phyloP scores from a whole-genome alignment of 2,888 invertebrate genomes.

The Diarsia dahlii region DNA sequence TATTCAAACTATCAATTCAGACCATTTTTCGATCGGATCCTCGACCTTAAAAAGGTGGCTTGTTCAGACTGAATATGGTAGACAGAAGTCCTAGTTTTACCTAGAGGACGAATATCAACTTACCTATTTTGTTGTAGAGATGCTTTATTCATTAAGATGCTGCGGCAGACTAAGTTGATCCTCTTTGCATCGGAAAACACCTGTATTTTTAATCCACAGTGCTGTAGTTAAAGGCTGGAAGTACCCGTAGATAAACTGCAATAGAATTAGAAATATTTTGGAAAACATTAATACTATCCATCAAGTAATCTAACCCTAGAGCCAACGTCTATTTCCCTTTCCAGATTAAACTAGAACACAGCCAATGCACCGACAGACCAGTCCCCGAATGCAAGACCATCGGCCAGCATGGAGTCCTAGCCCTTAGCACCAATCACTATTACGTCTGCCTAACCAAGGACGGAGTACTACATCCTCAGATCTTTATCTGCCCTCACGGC shows the following conservation, averaged over 20 bases:
- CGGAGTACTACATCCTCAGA: slow-evolving; percentile 78
- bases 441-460: slow-evolving; percentile 82
- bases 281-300: neutral
- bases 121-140: neutral
- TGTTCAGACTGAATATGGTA: neutral
- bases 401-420: slow-evolving; percentile 80
- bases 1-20: neutral
- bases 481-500: slow-evolving; percentile 87
- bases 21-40: too few relatives aligned
- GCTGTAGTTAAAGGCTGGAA: neutral
- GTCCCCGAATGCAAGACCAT: slow-evolving; percentile 79
- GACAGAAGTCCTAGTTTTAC: neutral
- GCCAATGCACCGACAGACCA: slow-evolving; percentile 80
- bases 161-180: neutral
- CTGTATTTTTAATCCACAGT: neutral
- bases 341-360: slow-evolving; percentile 79
- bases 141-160: neutral
- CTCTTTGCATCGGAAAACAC: neutral
- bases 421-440: slow-evolving; percentile 82
- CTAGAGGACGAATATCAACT: too few relatives aligned
- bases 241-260: neutral
- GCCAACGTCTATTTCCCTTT: slow-evolving; percentile 19
- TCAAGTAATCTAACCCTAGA: neutral
- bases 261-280: neutral
- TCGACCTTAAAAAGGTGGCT: too few relatives aligned